Evolutionary conservation across 2,797 vertebrate genomes (phyloP), one percentile per base, ranked within the genome.

Genomic region (Acanthornis magna): DNA sequence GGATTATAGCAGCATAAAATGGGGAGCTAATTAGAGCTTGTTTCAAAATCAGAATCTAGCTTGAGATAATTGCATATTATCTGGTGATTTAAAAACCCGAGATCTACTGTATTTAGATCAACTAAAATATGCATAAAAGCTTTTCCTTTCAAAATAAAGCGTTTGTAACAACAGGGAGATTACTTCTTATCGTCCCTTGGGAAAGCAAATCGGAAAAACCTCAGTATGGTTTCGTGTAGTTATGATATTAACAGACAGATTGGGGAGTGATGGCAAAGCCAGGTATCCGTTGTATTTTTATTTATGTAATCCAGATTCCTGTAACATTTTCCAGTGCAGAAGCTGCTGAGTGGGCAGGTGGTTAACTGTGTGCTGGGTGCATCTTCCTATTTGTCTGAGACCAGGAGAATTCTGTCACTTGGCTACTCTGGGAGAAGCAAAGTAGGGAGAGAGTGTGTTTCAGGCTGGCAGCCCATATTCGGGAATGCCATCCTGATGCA

Each of bases 1-100:
- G 91, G 94, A 75, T 93, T 96, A 96, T 81, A 87, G 90, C 95
- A 96, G 96, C 95, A 97, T 95, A 97, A 96, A 96, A 96, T 72
- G 90, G 92, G 94, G 81, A 91, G 85, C 95, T 96, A 87, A 87
- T 97, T 94, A 94, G 94, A 95, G 89, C 90, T 79, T 67, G 92
- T 96, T 97, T 94, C 88, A 95, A 90, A 96, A 96, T 94, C 89
- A 91, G 87, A 95, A 88, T 92, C 87, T 83, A 83, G 87, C 95
- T 91, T 30, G 80, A 93, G 93, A 95, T 97, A 95, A 91, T 94
- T 96, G 89, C 91, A 9, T 81, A 89, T 94, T 91, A 88, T 93
- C 94, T 94, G 89, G 93, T 90, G 76, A 96, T 91, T 92, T 96
- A 96, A 96, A 96, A 95, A 91, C 89, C 84, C n/a, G 34, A 95